Evolutionary conservation across 2,888 invertebrate genomes (phyloP).

Genomic region (Sycophila texana): DNA sequence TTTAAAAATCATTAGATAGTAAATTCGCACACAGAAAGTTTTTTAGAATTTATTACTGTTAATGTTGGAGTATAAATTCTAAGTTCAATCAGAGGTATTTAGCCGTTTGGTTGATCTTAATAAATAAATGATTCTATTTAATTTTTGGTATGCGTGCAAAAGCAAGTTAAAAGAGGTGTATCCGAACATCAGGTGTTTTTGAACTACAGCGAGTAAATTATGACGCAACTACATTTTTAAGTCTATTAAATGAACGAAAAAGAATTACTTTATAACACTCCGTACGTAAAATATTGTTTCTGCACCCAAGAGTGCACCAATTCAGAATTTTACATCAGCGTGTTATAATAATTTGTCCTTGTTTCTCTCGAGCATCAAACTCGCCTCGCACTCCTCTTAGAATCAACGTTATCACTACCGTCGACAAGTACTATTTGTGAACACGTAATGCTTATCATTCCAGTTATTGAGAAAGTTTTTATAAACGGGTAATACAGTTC

Average conservation of each 20-base stretch:
- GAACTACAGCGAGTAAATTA: background rate
- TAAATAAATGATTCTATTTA: constrained; percentile 17
- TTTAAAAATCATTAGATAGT: background rate
- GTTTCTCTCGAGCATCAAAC: too few species aligned
- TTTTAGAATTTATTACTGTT: constrained; percentile 12
- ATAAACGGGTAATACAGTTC: too few species aligned
- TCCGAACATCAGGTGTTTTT: constrained; percentile 24
- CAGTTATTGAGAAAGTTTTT: too few species aligned
- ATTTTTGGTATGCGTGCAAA: constrained; percentile 15
- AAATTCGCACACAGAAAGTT: background rate
- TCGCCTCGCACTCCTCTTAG: too few species aligned
- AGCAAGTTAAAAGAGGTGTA: background rate
- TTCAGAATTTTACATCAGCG: background rate
- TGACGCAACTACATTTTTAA: constrained; percentile 2
- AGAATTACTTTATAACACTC: background rate
- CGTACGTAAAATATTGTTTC: constrained; percentile 1
- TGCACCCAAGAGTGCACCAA: background rate
- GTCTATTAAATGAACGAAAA: background rate
- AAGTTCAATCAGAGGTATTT: constrained; percentile 1
- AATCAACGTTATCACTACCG: too few species aligned
- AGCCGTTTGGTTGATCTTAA: background rate
- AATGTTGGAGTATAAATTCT: constrained; percentile 15
- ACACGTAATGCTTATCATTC: too few species aligned
- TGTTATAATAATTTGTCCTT: too few species aligned
- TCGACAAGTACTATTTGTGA: too few species aligned